Conservation (phyloP, 1,140 invertebrate species). For the Ephestia elutella region DNA sequence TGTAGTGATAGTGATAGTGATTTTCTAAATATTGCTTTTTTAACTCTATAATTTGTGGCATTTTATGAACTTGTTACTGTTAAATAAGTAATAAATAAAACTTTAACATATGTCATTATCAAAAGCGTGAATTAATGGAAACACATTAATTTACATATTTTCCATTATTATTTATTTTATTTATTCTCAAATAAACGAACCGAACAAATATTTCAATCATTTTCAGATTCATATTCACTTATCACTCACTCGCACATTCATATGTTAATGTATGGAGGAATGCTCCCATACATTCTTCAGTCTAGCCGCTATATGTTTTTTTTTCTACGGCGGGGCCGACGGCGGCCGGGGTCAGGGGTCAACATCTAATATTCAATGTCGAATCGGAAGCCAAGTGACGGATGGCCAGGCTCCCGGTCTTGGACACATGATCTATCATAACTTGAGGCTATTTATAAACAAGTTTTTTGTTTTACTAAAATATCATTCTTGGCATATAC, state of each 20-base stretch:
- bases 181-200: too few species aligned
- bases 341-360: conserved; percentile 12
- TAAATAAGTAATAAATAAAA: too few species aligned
- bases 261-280: background rate
- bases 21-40: too few species aligned
- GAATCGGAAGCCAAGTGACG: conserved; percentile 19
- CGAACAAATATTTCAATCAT: background rate
- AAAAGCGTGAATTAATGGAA: too few species aligned
- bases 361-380: conserved; percentile 21
- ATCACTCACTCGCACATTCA: background rate
- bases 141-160: too few species aligned
- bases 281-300: background rate
- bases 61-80: too few species aligned
- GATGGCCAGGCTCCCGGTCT: conserved; percentile 24
- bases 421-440: conserved; percentile 10
- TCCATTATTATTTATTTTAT: too few species aligned
- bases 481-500: too few species aligned
- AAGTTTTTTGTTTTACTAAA: too few species aligned
- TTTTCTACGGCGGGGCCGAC: background rate
- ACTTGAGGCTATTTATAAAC: background rate
- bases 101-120: too few species aligned
- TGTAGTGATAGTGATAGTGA: too few species aligned
- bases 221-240: background rate
- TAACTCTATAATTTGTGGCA: too few species aligned
- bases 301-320: background rate